phyloP scores from a whole-genome alignment of 1,140 invertebrate genomes.

The Periplaneta americana region DNA sequence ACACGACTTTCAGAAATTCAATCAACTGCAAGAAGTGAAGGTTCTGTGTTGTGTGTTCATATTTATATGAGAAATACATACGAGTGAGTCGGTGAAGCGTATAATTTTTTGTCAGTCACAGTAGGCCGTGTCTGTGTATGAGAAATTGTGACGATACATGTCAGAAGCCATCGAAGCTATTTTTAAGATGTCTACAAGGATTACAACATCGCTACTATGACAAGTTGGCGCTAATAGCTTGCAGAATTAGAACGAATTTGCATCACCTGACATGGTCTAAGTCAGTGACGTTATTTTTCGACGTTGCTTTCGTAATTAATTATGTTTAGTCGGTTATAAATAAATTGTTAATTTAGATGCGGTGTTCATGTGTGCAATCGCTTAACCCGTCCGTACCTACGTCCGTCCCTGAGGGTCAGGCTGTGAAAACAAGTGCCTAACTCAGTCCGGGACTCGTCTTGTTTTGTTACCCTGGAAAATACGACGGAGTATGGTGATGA shows the following conservation, averaged over 20 bases:
- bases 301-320: not conserved
- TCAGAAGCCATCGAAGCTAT: no score
- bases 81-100: not conserved
- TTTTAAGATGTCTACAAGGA: no score
- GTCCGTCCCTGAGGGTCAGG: no score
- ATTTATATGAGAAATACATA: no score
- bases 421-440: not conserved
- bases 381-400: not conserved
- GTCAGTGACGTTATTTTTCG: not conserved
- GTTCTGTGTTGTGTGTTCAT: not conserved
- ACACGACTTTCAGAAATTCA: not conserved
- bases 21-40: not conserved
- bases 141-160: not conserved
- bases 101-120: not conserved
- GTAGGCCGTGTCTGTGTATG: not conserved
- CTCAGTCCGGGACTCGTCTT: not conserved
- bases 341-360: not conserved
- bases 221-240: not conserved
- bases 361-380: not conserved
- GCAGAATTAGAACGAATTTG: not conserved
- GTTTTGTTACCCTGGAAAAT: not conserved
- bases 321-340: not conserved
- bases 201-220: no score
- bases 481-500: not conserved
- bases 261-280: not conserved